These are phyloP conservation scores for Piezodorus guildinii DNA, from an alignment of 1,140 invertebrate genomes.

Conservation along the genomic window DNA sequence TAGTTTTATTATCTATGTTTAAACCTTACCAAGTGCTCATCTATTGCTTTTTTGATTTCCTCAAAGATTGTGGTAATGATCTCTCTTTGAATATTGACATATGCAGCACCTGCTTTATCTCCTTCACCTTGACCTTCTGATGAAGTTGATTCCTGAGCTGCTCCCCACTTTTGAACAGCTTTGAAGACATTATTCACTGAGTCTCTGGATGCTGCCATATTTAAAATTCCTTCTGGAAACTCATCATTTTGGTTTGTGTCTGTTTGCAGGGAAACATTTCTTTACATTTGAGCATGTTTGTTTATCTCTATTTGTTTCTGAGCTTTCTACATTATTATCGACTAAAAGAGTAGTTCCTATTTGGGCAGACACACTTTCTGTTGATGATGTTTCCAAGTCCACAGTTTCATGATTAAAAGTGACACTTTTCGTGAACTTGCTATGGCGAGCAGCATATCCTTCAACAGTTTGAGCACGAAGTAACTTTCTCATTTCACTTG, in stretches of 20 bases:
- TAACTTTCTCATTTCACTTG: conserved; percentile 36
- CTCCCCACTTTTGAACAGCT: too few relatives aligned
- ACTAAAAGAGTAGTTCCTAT: too few relatives aligned
- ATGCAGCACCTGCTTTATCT: not conserved
- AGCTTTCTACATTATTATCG: too few relatives aligned
- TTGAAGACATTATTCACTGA: too few relatives aligned
- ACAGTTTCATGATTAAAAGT: conserved; percentile 75
- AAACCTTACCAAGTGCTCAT: conserved; percentile 28
- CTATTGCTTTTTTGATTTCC: conserved; percentile 5
- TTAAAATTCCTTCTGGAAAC: too few relatives aligned
- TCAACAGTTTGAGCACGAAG: conserved; percentile 69
- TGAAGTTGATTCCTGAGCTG: not conserved
- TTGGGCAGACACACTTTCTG: not conserved
- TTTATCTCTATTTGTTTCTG: too few relatives aligned
- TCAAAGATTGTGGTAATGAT: not conserved
- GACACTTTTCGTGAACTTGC: conserved; percentile 76
- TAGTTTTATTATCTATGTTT: conserved; percentile 37
- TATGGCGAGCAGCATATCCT: conserved; percentile 74
- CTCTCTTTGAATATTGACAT: not conserved
- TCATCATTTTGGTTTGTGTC: too few relatives aligned
- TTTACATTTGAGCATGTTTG: too few relatives aligned
- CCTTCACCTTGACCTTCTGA: not conserved
- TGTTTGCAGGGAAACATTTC: too few relatives aligned
- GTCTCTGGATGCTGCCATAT: too few relatives aligned
- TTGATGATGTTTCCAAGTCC: conserved; percentile 51